Evolutionary conservation across 2,888 invertebrate genomes (phyloP).

Genomic region (Macrophya annulata): DNA sequence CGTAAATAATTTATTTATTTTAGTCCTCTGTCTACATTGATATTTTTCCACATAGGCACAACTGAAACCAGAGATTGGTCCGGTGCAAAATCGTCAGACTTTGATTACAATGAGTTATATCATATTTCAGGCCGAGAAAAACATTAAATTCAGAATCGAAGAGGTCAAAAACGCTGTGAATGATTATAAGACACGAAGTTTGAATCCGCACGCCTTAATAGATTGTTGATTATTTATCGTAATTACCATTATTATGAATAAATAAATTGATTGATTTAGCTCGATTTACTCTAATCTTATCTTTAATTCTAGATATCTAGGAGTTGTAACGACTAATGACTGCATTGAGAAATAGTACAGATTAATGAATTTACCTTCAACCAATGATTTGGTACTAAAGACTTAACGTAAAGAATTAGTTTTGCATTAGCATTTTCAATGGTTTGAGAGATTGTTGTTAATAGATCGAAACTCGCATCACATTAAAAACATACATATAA

Average conservation of each 20-base stretch:
- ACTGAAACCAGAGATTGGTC: slow-evolving; percentile 35
- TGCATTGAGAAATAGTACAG: slow-evolving; percentile 37
- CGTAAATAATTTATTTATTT: slow-evolving; percentile 65
- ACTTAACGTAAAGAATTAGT: not conserved
- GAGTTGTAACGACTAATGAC: slow-evolving; percentile 50
- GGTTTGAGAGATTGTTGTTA: not conserved
- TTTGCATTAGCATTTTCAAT: not conserved
- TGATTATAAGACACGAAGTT: slow-evolving; percentile 59
- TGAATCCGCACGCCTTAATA: slow-evolving; percentile 68
- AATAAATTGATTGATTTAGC: slow-evolving; percentile 64
- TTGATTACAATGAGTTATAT: slow-evolving; percentile 62
- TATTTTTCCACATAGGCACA: slow-evolving; percentile 27
- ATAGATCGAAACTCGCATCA: slow-evolving; percentile 6
- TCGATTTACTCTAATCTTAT: slow-evolving; percentile 59
- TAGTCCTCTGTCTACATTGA: slow-evolving; percentile 40
- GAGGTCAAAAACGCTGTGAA: slow-evolving; percentile 56
- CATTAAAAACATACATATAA: slow-evolving; percentile 7
- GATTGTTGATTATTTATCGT: slow-evolving; percentile 74
- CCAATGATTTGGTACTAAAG: not conserved
- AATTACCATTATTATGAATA: slow-evolving; percentile 66
- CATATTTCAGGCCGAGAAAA: slow-evolving; percentile 64
- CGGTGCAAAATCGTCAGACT: slow-evolving; percentile 24
- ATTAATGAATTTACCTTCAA: not conserved
- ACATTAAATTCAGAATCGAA: slow-evolving; percentile 54
- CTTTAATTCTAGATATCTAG: slow-evolving; percentile 47